Evolutionary conservation across 2,797 vertebrate species (phyloP).

Genomic region (Rhinatrema bivittatum): DNA sequence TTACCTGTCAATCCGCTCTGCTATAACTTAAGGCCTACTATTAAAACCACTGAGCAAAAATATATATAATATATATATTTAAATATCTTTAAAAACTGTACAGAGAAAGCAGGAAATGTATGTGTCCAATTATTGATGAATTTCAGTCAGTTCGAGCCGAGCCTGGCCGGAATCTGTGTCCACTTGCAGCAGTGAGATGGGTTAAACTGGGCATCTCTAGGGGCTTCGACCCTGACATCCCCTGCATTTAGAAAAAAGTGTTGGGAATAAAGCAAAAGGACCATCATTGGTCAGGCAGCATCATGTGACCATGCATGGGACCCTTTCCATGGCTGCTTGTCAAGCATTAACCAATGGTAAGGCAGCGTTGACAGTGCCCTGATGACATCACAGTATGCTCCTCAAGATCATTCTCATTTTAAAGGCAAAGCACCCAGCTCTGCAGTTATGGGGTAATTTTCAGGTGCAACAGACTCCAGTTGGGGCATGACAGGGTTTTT

Average conservation of each 20-base stretch:
- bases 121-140: conserved; percentile 6
- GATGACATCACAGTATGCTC: no score
- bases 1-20: conserved; percentile 35
- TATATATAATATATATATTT: conserved; percentile 56
- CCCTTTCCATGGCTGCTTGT: conserved; percentile 26
- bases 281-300: no score
- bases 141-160: conserved; percentile 2
- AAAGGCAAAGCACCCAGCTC: no score
- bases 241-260: no score
- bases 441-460: no score
- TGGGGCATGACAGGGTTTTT: no score
- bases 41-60: conserved; percentile 60
- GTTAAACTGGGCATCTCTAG: conserved; percentile 10
- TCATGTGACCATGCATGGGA: neutral
- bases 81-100: conserved; percentile 66
- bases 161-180: neutral
- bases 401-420: no score
- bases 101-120: conserved; percentile 51
- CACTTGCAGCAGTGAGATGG: neutral
- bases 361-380: no score
- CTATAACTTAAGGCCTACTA: conserved; percentile 64
- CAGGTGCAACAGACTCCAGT: no score
- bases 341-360: neutral
- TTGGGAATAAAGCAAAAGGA: no score
- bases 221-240: conserved; percentile 6